Base-by-base conservation (phyloP, 2,797 vertebrate species). In the Protosalanx chinensis region DNA sequence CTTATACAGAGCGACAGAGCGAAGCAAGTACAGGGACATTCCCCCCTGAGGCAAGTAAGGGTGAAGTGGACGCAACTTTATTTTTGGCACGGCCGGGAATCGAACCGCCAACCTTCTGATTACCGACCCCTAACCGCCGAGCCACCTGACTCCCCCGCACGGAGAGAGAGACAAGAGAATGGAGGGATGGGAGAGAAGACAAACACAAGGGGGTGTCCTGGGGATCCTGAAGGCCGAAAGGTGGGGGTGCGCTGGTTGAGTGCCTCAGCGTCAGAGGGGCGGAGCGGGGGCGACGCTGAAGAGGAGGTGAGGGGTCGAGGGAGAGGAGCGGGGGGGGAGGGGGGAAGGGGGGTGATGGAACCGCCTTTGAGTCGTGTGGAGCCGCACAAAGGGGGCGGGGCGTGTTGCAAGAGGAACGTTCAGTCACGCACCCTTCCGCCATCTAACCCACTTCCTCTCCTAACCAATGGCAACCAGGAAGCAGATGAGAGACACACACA, bases 371-470 rank as follows among this genome's bases (percentile, higher is more conserved):
- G 29, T 62, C 51, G 29, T 62, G 30, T 32, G 29, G 29, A 62
- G 51, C 51, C 15, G 23, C 23, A 30, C 13, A 15, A 3, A 16
- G 64, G 23, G 15, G 46, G 64, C 23, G 41, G 64, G 51, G 64
- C 41, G 10, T 51, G 46, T 37, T n/a, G 5, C n/a, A 56, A 12
- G 49, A 29, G 30, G 64, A 6, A 27, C 37, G 5, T 1, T 66
- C 30, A 3, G 2, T 66, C 32, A 37, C 32, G 20, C 30, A 59
- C 56, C 12, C 56, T n/a, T 59, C 29, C n/a, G 6, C n/a, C 10
- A 37, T 69, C 64, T 23, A 64, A 72, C 33, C 75, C 76, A 82
- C 81, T 81, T 82, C 80, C 82, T 79, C 69, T 69, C 67, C 67
- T 57, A 35, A 32, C 30, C 35, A 74, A 64, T 46, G 70, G 70